Base-by-base conservation (phyloP, 2,888 invertebrate species). In the Tenthredo mesomela region DNA sequence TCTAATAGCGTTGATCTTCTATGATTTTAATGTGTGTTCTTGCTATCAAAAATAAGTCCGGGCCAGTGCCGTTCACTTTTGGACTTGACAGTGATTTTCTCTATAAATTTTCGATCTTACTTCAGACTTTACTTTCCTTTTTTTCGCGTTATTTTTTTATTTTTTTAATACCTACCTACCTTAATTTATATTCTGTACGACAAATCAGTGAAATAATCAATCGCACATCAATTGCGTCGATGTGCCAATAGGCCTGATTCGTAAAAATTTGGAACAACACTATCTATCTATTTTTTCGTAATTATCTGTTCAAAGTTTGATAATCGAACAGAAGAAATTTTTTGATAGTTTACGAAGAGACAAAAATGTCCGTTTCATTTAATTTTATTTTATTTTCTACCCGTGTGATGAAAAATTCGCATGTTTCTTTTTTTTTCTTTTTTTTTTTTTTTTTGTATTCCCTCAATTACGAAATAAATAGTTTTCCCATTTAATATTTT, bases 21-120 rank as follows among this genome's bases (percentile, higher is more conserved):
- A 89, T 90, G 88, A 89, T 90, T 89, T 87, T 89, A 87, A 90
- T 88, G 89, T 89, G 91, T 90, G 90, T 91, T 90, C 90, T 90
- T 90, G 90, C 90, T 65, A 82, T 82, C 70, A 70, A 25, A 43
- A 82, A 90, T 87, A 89, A 80, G 82, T 61, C 83, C 50, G 86
- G 85, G 85, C 86, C 85, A 80, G 82, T 75, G 78, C 84, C 86
- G 84, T 85, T 47, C 78, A 54, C 83, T 37, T 82, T 83, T 85
- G 40, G 78, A 84, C 84, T 84, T 71, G 83, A 54, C 61, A 77
- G 83, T 85, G 84, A 86, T 78, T 25, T 85, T 85, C 80, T 78
- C 78, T 78, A 54, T 33, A n/a, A 54, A 75, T 54, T 78, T 33
- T 54, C 47, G 50, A 54, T 54, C 18, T 78, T 58, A 78, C 37